Evolutionary conservation across 37 sponge, comb jelly and placozoan genomes (phyloP), one percentile per base, ranked within the genome.

Genomic region (Mnemiopsis leidyi): DNA sequence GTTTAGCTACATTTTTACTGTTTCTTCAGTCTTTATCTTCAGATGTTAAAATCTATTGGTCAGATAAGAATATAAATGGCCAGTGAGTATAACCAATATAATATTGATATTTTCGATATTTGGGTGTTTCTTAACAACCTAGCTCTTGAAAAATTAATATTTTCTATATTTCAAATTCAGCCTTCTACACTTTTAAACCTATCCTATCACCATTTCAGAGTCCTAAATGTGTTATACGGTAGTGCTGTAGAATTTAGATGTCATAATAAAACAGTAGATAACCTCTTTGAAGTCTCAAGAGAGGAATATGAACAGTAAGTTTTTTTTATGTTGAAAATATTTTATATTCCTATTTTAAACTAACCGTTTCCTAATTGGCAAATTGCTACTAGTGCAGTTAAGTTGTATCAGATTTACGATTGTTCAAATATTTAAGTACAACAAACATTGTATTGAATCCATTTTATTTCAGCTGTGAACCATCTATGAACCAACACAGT

Each of bases 211-310:
- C n/a, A n/a, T n/a, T n/a, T 25, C 90, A 85, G 90, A 37, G 90
- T 29, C 0, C 7, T 32, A 25, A 38, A 85, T 40, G 90, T 85
- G 61, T 40, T 85, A 85, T 85, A 85, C 36, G 90, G 90, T 40
- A 85, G 90, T 40, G 90, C 90, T 3, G 90, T 85, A 36, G 90
- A 85, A 85, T 85, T 85, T 40, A 38, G 90, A 29, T 85, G 90
- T 40, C 90, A 85, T 39, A 85, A 85, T 85, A 38, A 85, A 21
- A 85, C 90, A 40, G 90, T 85, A 5, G 23, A 85, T 38, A 85
- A 85, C 36, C 90, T 85, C 90, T 85, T 36, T 40, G 90, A 85
- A 39, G 90, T 85, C 3, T 85, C 90, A 1, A 39, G 39, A 39
- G 90, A 85, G 90, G 90, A 85, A 33, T 85, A 85, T 85, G 90